Percentiles rank a stretch among this genome's conserved stretches.
Evolutionary conservation across 2,797 vertebrate genomes (phyloP).

Genomic region (Echiichthys vipera): DNA sequence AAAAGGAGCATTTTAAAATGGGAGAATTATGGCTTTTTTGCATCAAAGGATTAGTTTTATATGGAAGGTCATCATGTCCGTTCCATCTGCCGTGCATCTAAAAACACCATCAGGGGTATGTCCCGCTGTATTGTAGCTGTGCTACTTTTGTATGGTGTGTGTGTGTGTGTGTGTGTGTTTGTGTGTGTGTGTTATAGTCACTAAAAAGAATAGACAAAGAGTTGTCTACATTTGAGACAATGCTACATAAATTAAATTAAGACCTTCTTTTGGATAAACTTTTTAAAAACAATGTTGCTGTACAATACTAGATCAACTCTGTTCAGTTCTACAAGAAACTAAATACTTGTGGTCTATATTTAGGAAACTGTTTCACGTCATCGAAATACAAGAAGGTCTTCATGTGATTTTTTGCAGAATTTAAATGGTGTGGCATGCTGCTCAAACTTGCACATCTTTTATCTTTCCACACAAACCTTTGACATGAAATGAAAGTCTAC

Average conservation of each 20-base stretch:
- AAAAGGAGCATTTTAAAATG: conserved; percentile 17
- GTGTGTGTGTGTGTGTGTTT: neutral
- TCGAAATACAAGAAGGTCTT: neutral
- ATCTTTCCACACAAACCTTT: neutral
- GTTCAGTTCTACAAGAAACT: neutral
- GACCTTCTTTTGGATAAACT: neutral
- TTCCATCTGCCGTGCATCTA: conserved; percentile 4
- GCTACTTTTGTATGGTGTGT: neutral
- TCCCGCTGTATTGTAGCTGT: too few species aligned
- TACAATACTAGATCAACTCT: neutral
- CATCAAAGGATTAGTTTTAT: conserved; percentile 22
- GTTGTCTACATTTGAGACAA: neutral
- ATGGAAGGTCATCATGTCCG: conserved; percentile 32
- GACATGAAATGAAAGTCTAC: neutral
- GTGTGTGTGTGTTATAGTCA: neutral
- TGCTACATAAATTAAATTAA: neutral
- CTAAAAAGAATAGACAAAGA: neutral
- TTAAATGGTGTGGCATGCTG: fast-evolving
- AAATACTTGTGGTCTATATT: neutral
- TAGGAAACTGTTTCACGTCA: neutral
- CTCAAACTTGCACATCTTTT: neutral
- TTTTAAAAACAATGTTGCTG: neutral
- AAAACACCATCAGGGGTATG: neutral
- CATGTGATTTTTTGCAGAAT: neutral
- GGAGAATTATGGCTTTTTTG: conserved; percentile 22